Percentiles rank a stretch among this genome's conserved stretches.
Evolutionary conservation across 2,888 invertebrate species (phyloP).

Genomic region (Sepioteuthis lessoniana): DNA sequence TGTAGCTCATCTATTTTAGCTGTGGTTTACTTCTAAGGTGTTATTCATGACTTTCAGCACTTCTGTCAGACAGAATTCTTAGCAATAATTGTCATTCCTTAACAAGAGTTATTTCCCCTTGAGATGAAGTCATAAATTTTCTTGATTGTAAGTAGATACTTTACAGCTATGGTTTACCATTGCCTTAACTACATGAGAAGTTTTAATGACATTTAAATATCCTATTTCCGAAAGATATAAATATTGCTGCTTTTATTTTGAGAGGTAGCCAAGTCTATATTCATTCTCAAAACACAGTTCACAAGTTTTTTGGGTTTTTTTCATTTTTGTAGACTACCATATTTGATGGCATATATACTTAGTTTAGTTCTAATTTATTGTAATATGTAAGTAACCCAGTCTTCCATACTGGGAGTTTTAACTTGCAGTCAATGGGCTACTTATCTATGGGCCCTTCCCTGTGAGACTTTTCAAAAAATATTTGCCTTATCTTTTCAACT

Average conservation of each 20-base stretch:
- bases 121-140: neutral
- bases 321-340: no score
- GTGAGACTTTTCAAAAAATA: no score
- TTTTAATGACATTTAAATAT: neutral
- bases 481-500: no score
- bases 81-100: neutral
- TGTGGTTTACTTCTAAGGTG: neutral
- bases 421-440: no score
- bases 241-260: neutral
- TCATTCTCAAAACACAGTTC: no score
- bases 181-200: neutral
- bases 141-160: neutral
- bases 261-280: no score
- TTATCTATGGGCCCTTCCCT: no score
- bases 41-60: neutral
- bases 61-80: neutral
- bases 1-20: neutral
- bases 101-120: neutral
- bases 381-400: no score
- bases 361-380: no score
- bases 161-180: neutral
- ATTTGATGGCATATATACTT: no score
- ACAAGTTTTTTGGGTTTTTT: no score
- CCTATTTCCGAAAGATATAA: neutral
- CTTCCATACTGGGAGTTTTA: no score